Evolutionary conservation across 2,888 invertebrate genomes (phyloP), one percentile per base, ranked within the genome.

Genomic region (Operophtera brumata): DNA sequence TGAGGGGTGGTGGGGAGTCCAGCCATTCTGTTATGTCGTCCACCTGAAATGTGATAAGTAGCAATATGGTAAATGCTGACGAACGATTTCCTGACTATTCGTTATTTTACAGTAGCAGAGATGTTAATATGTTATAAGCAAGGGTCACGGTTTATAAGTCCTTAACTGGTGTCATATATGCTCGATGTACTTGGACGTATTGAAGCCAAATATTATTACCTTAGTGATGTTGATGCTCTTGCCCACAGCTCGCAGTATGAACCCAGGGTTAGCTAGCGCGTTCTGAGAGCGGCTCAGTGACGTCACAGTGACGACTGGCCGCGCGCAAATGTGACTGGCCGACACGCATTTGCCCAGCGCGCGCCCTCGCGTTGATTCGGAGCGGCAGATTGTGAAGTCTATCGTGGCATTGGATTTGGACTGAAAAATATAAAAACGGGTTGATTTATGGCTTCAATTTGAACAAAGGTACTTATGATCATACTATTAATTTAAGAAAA

Each of bases 281-380:
- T 70, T 53, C 69, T 72, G 62, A 51, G 54, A 61, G 67, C 62
- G 58, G 54, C 67, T 34, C 59, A 62, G 64, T 51, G 59, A 37
- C 49, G 69, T 49, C 62, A 61, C 35, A 47, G 59, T 56, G 50
- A 62, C 55, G 42, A 59, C 58, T 54, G 65, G 13, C 34, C 46
- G 50, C 47, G 71, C 62, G 28, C 75, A 70, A 59, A 88, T 69
- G 67, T 86, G 85, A 0, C 76, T 67, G n/a, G 88, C 89, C 26
- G 90, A 90, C 72, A 87, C 82, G 61, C 90, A 90, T 79, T 90
- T 89, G 77, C 85, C 87, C 0, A 87, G 79, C 34, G 78, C 77
- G 13, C 69, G 67, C 64, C 41, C 53, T 44, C 56, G 50, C 53
- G 47, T 43, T 52, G 64, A 25, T 47, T 26, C 25, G 8, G 36